These are phyloP conservation scores for Muscina levida DNA, from an alignment of 2,888 invertebrate genomes.

Conservation along the genomic window DNA sequence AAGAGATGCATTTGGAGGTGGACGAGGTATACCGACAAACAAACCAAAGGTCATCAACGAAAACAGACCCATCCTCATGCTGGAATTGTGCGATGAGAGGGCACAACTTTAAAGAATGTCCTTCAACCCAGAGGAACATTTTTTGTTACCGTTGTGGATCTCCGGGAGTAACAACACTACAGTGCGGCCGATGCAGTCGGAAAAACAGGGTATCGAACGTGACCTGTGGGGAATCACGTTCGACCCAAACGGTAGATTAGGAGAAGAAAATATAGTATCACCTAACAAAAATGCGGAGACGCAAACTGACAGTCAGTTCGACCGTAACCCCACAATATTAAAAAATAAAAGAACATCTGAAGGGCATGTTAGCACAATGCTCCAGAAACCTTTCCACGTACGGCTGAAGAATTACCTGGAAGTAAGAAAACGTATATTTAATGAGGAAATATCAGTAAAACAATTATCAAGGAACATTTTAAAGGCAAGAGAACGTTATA, in stretches of 20 bases:
- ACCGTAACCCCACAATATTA: too few relatives aligned
- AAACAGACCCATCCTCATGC: too few relatives aligned
- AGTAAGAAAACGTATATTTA: conserved; percentile 21
- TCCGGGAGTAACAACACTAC: conserved; percentile 15
- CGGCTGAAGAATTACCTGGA: conserved; percentile 21
- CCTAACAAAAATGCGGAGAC: too few relatives aligned
- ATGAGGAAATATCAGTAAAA: background rate
- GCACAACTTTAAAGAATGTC: conserved; percentile 25
- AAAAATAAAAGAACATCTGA: too few relatives aligned
- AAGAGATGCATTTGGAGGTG: background rate
- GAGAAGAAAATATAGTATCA: background rate
- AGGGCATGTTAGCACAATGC: too few relatives aligned
- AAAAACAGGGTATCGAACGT: conserved; percentile 30
- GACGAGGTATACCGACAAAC: too few relatives aligned
- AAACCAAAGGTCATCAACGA: too few relatives aligned
- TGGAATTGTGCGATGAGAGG: too few relatives aligned
- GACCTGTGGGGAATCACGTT: conserved; percentile 33
- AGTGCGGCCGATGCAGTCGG: conserved; percentile 36
- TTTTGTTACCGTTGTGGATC: conserved; percentile 51
- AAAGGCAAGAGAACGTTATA: too few relatives aligned
- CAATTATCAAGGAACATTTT: background rate
- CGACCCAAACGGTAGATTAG: background rate
- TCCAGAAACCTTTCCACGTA: conserved; percentile 23
- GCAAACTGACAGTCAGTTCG: too few relatives aligned
- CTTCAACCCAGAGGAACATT: conserved; percentile 12